Percentiles rank a stretch among this genome's conserved stretches.
phyloP scores from a whole-genome alignment of 1,140 invertebrate species.

The Drosophila persimilis region DNA sequence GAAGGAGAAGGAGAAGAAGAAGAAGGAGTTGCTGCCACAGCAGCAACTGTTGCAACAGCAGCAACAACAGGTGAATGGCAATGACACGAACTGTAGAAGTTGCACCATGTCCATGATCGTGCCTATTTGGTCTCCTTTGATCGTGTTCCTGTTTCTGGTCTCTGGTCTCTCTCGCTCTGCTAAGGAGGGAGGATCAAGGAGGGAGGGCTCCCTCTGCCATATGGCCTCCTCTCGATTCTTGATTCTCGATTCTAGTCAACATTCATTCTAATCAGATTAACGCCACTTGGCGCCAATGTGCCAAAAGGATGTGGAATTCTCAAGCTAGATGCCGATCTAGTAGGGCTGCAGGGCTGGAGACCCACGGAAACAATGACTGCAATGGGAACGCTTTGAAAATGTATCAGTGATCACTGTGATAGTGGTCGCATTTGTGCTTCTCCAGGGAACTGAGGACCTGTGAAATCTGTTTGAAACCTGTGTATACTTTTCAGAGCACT shows the following conservation, averaged over 20 bases:
- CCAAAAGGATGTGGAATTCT: constrained; percentile 40
- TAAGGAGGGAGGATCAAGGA: too few relatives aligned
- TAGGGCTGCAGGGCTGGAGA: constrained; percentile 16
- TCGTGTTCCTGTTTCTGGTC: constrained; percentile 32
- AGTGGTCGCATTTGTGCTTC: too few relatives aligned
- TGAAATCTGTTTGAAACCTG: too few relatives aligned
- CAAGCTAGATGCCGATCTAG: constrained; percentile 4
- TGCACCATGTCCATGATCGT: constrained; percentile 46
- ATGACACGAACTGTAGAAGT: constrained; percentile 64
- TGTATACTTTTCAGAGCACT: too few relatives aligned
- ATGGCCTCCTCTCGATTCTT: constrained; percentile 10
- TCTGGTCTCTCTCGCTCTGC: too few relatives aligned
- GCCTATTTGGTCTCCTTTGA: constrained; percentile 42
- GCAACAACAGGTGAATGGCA: constrained; percentile 71
- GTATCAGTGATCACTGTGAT: too few relatives aligned
- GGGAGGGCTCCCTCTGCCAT: background rate
- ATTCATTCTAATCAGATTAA: constrained; percentile 78
- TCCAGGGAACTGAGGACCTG: too few relatives aligned
- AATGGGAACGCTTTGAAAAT: too few relatives aligned
- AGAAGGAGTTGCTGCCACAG: background rate
- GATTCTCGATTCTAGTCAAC: constrained; percentile 29
- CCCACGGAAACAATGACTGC: too few relatives aligned
- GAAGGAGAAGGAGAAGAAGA: background rate
- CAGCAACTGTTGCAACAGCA: constrained; percentile 22
- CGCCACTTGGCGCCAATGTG: constrained; percentile 73